These are phyloP conservation scores for Heliconius cydno DNA, from an alignment of 2,888 invertebrate species.

Conservation along the genomic window DNA sequence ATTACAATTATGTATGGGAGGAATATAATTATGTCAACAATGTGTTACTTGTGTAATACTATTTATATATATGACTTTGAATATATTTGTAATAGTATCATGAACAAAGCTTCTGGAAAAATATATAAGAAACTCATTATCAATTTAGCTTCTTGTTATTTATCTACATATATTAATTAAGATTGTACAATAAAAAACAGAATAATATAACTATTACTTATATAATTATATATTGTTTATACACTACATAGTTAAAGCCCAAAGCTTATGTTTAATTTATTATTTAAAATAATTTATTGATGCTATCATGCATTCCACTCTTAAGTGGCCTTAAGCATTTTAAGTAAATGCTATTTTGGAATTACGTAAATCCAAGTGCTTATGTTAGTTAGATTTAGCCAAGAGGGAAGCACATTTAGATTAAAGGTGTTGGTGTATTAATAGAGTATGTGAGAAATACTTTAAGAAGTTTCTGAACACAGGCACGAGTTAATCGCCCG, in stretches of 20 bases:
- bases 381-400: conserved; percentile 21
- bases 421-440: neutral
- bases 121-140: neutral
- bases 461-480: no score
- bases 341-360: conserved; percentile 19
- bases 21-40: neutral
- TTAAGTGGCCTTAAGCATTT: conserved; percentile 42
- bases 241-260: neutral
- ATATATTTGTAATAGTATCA: neutral
- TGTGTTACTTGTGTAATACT: neutral
- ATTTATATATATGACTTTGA: no score
- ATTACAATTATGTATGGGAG: neutral
- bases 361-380: conserved; percentile 21
- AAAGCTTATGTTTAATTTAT: conserved; percentile 3
- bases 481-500: no score
- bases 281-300: neutral
- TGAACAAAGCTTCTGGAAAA: neutral
- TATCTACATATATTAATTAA: neutral
- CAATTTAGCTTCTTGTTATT: neutral
- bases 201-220: neutral
- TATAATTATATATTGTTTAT: conserved; percentile 1
- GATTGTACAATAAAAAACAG: neutral
- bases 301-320: conserved; percentile 42
- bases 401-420: neutral
- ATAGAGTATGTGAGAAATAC: neutral